A percentile compares a stretch with the other conserved stretches of the same genome.
Conservation (phyloP, 2,113 vertebrate species). For the Hippocampus comes region DNA sequence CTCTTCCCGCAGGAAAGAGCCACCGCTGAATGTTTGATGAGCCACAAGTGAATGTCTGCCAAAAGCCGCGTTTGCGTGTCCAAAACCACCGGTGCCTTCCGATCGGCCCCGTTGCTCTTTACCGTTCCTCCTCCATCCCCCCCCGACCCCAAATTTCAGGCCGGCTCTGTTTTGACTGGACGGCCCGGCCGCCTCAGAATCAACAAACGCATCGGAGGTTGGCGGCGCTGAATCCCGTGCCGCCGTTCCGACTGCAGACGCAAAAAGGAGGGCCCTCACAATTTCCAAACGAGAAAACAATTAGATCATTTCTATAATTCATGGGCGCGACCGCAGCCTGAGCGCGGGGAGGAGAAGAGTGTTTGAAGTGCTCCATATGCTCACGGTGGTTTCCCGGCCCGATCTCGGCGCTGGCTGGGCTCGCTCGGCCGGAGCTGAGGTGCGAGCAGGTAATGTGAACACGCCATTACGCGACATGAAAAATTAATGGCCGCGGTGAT, state of each 20-base stretch:
- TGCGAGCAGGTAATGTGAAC: constrained; percentile 74
- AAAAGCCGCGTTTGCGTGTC: constrained; percentile 12
- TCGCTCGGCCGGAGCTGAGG: constrained; percentile 62
- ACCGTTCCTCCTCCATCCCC: constrained; percentile 9
- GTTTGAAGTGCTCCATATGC: constrained; percentile 69
- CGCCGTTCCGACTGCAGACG: constrained; percentile 30
- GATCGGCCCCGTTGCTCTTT: constrained; percentile 22
- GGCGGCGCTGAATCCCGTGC: constrained; percentile 44
- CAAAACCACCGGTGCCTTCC: constrained; percentile 18
- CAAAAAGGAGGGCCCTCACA: constrained; percentile 29
- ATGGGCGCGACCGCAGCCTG: constrained; percentile 60
- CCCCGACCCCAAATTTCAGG: constrained; percentile 18
- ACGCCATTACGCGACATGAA: constrained; percentile 72
- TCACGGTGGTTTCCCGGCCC: constrained; percentile 41
- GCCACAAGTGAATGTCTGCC: constrained; percentile 2
- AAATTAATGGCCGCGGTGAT: constrained; percentile 57
- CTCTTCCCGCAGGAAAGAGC: not conserved
- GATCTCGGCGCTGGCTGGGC: constrained; percentile 32
- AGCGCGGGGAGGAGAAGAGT: constrained; percentile 39
- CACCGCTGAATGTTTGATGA: constrained; percentile 3
- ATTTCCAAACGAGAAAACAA: constrained; percentile 76
- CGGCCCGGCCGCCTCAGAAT: constrained; percentile 45
- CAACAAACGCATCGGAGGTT: constrained; percentile 31
- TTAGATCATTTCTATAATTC: constrained; percentile 77
- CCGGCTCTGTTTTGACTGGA: constrained; percentile 48